These are phyloP conservation scores for Resseliella maxima DNA, from an alignment of 2,888 invertebrate genomes.

Conservation along the genomic window DNA sequence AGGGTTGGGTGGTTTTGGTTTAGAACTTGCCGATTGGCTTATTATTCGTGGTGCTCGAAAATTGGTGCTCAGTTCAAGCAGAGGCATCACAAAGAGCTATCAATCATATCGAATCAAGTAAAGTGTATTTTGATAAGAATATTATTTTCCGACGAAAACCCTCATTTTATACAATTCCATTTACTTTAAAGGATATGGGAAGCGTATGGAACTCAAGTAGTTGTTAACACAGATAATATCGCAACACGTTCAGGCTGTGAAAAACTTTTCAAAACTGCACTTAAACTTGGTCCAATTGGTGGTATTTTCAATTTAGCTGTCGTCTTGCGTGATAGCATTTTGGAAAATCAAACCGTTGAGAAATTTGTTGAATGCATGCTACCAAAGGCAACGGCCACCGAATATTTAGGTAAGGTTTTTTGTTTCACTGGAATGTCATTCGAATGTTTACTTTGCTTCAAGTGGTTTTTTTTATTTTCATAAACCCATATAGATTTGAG, in stretches of 20 bases:
- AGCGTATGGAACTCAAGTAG: slow-evolving; percentile 75
- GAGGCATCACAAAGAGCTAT: slow-evolving; percentile 84
- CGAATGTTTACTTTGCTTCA: too few relatives aligned
- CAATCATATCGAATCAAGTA: slow-evolving; percentile 79
- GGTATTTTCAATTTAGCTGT: slow-evolving; percentile 93
- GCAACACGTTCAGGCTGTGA: slow-evolving; percentile 77
- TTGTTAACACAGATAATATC: slow-evolving; percentile 78
- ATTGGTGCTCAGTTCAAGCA: slow-evolving; percentile 82
- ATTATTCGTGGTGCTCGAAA: slow-evolving; percentile 83
- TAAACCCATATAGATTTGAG: too few relatives aligned
- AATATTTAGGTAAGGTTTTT: slow-evolving; percentile 1
- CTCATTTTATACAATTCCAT: background rate
- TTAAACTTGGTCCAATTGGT: slow-evolving; percentile 76
- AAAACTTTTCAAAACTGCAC: slow-evolving; percentile 74
- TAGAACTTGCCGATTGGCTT: slow-evolving; percentile 90
- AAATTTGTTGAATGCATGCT: slow-evolving; percentile 74
- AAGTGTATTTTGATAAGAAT: slow-evolving; percentile 54
- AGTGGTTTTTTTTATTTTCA: background rate
- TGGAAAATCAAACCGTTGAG: slow-evolving; percentile 81
- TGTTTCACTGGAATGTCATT: too few relatives aligned
- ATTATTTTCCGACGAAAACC: background rate
- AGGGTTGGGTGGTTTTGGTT: slow-evolving; percentile 89
- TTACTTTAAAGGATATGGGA: slow-evolving; percentile 69
- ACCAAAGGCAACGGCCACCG: slow-evolving; percentile 6
- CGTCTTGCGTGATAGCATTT: slow-evolving; percentile 78